phyloP scores from a whole-genome alignment of 2,888 invertebrate species.

The Heterodera filipjevi region DNA sequence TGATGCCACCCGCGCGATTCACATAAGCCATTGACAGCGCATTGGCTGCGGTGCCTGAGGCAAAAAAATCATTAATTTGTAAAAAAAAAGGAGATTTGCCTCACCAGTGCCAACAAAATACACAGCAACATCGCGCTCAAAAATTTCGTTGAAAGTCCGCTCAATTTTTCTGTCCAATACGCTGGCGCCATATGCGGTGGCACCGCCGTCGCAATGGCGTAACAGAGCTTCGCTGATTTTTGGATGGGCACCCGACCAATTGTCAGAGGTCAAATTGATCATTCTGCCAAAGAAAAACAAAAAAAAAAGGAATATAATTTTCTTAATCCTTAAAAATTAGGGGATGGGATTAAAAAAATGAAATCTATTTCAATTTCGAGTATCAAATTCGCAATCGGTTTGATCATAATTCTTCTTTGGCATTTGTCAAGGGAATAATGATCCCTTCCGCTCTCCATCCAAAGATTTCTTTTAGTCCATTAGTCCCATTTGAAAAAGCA shows the following conservation, averaged over 20 bases:
- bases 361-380: no score
- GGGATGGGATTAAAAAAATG: no score
- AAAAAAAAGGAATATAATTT: no score
- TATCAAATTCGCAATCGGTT: no score
- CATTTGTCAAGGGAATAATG: no score
- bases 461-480: no score
- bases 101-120: conserved; percentile 33
- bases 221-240: conserved; percentile 27
- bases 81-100: not conserved
- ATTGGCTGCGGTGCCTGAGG: conserved; percentile 34
- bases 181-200: conserved; percentile 31
- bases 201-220: conserved; percentile 27
- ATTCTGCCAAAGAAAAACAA: not conserved
- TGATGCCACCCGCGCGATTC: conserved; percentile 32
- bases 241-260: conserved; percentile 31
- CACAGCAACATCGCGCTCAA: conserved; percentile 32
- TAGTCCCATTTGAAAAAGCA: not conserved
- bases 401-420: no score
- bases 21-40: conserved; percentile 33
- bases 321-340: no score
- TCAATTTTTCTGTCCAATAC: conserved; percentile 34
- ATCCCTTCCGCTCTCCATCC: no score
- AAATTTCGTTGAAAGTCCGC: conserved; percentile 24
- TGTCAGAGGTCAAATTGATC: conserved; percentile 35
- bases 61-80: not conserved